phyloP scores from a whole-genome alignment of 2,888 invertebrate genomes.

The Phorcus lineatus region DNA sequence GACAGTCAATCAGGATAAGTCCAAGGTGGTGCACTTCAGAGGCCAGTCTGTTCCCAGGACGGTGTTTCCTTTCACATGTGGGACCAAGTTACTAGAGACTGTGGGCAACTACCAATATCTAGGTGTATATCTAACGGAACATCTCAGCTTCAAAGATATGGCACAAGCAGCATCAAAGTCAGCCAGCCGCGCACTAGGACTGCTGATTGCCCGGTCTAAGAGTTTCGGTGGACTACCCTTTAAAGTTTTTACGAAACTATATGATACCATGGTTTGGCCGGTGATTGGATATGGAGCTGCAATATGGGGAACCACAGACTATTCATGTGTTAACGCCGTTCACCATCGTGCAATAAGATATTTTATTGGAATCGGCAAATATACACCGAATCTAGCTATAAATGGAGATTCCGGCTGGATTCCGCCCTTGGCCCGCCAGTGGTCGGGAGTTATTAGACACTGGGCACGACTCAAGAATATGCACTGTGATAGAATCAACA shows the following conservation, averaged over 20 bases:
- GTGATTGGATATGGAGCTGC: slow-evolving; percentile 19
- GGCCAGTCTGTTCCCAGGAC: neutral
- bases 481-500: neutral
- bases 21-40: slow-evolving; percentile 13
- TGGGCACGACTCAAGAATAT: neutral
- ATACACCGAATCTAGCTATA: neutral
- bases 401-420: neutral
- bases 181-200: neutral
- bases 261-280: neutral
- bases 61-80: neutral
- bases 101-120: neutral
- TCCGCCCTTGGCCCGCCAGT: neutral
- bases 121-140: neutral
- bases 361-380: neutral
- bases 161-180: neutral
- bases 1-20: neutral
- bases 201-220: neutral
- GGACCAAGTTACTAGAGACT: neutral
- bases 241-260: neutral
- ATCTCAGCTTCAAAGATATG: neutral
- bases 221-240: neutral
- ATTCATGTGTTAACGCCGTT: neutral
- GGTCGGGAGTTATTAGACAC: neutral
- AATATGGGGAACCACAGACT: neutral
- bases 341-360: neutral